Evolutionary conservation across 2,113 vertebrate genomes (phyloP).

Genomic region (Tetrao urogallus): DNA sequence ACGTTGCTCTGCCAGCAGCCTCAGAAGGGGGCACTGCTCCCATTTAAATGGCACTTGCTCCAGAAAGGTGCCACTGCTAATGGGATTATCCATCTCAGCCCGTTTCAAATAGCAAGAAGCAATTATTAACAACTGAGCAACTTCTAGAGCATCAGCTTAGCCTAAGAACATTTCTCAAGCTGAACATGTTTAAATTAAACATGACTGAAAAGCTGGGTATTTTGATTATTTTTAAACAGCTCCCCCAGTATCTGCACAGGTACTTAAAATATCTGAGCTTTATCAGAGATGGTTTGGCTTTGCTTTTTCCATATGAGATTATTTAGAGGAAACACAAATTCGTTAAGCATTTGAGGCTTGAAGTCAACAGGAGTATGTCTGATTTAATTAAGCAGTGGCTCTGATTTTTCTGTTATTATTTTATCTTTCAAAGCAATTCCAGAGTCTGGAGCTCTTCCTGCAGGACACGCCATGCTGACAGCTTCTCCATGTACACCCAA

Average conservation of each 20-base stretch:
- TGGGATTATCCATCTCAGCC: neutral
- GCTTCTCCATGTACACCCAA: neutral
- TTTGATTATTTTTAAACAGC: neutral
- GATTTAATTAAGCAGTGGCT: neutral
- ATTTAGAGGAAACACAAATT: rapidly evolving
- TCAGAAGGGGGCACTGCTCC: slow-evolving; percentile 3
- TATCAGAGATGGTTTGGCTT: neutral
- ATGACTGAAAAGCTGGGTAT: neutral
- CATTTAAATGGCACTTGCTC: neutral
- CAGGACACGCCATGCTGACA: neutral
- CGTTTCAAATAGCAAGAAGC: neutral
- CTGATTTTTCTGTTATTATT: neutral
- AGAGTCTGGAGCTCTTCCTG: neutral
- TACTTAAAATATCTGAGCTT: neutral
- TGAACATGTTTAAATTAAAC: neutral
- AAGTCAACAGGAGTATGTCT: neutral
- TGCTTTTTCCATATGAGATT: neutral
- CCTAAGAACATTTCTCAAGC: neutral
- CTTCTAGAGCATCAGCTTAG: neutral
- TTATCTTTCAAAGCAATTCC: neutral
- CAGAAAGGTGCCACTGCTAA: neutral
- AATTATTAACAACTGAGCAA: neutral
- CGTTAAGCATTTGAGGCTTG: neutral
- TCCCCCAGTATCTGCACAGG: neutral
- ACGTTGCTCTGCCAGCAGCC: neutral